Evolutionary conservation across 2,888 invertebrate genomes (phyloP).

Genomic region (Synanthedon myopaeformis): DNA sequence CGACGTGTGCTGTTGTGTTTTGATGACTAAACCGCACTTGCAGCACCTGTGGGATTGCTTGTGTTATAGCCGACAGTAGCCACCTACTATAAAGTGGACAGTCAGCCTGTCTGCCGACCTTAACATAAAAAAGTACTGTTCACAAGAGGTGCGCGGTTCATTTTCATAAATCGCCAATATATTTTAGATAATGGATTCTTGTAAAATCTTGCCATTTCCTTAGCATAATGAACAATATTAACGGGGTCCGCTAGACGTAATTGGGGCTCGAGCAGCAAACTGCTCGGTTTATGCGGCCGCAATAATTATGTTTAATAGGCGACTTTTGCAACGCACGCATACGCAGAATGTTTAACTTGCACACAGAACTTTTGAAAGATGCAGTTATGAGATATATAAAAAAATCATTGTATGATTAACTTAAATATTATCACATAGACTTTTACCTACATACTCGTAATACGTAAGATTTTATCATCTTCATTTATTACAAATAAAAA

Average conservation of each 20-base stretch:
- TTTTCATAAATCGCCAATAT: too few relatives aligned
- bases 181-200: constrained; percentile 40
- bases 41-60: too few relatives aligned
- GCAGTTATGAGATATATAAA: constrained; percentile 32
- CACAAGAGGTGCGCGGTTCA: too few relatives aligned
- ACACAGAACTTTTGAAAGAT: constrained; percentile 47
- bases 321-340: constrained; percentile 57
- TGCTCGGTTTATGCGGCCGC: constrained; percentile 57
- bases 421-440: constrained; percentile 21
- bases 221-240: constrained; percentile 63
- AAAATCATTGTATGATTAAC: constrained; percentile 31
- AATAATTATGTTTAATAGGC: constrained; percentile 61
- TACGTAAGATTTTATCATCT: too few relatives aligned
- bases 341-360: constrained; percentile 45
- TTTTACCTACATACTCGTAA: neutral
- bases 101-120: too few relatives aligned
- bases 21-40: too few relatives aligned
- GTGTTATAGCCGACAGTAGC: too few relatives aligned
- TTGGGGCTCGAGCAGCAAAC: constrained; percentile 53
- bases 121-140: too few relatives aligned
- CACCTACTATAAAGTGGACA: too few relatives aligned
- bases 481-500: too few relatives aligned
- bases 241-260: constrained; percentile 53
- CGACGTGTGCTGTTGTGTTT: too few relatives aligned
- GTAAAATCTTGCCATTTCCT: constrained; percentile 58